Evolutionary conservation across 2,888 invertebrate genomes (phyloP), one percentile per base, ranked within the genome.

Genomic region (Choristoneura rosaceana): DNA sequence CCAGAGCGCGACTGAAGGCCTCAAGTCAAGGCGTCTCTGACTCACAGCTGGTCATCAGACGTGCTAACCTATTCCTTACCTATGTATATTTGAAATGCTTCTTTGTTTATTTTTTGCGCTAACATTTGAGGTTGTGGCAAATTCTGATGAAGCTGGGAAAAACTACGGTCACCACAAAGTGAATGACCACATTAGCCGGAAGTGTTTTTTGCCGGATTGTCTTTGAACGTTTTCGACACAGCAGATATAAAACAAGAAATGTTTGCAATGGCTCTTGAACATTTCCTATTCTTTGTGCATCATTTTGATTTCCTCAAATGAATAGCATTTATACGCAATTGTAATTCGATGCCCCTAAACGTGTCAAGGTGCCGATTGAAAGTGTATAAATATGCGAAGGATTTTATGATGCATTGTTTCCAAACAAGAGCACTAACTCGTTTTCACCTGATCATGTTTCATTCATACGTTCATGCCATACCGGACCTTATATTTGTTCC

Each of bases 1-100:
- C 75, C 85, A 84, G 88, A 90, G 88, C 90, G 88, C 77, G 81
- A 88, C 89, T 76, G 75, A 82, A 84, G 84, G 82, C 83, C 87
- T 84, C 80, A 76, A 81, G 78, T 80, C 81, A 79, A 74, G 74
- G 74, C 63, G 69, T 69, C 79, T 80, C 79, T 87, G 87, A 88
- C 80, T 87, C 86, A 86, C 70, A 63, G 59, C 69, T 69, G 73
- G 64, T 70, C 75, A 74, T 79, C 68, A 47, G 67, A 58, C 63
- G 58, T 63, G 45, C 15, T 47, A 25, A 50, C 14, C 63, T 34
- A 34, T 63, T 71, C 68, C 68, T 68, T 71, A 47, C 14, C 17
- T 8, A 55, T 34, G 17, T 67, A 58, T 25, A 38, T 58, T 55
- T 45, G 4, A 38, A 47, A 15, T 10, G 41, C 67, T 58, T 61